phyloP scores from a whole-genome alignment of 2,113 vertebrate species.

The Cyphomyrus plagiostoma region DNA sequence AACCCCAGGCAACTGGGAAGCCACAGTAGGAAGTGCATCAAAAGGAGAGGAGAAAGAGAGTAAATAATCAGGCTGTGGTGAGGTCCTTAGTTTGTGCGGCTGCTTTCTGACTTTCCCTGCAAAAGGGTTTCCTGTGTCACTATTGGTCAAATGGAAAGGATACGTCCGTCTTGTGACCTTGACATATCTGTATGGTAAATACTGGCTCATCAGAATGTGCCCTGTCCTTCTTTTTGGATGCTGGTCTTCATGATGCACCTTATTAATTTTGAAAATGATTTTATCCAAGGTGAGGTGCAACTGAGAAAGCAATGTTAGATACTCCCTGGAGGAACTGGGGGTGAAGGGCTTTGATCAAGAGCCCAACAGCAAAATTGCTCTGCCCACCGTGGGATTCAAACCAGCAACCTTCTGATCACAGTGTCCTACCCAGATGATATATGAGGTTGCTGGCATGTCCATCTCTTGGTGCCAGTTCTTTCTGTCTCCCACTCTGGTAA shows the following conservation, averaged over 20 bases:
- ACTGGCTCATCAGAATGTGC: background rate
- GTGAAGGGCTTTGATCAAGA: background rate
- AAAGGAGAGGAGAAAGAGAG: background rate
- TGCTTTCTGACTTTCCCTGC: background rate
- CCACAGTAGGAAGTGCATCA: background rate
- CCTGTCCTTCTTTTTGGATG: background rate
- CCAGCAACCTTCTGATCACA: background rate
- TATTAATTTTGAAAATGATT: background rate
- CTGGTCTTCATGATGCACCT: background rate
- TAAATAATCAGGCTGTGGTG: background rate
- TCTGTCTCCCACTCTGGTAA: background rate
- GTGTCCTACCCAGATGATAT: background rate
- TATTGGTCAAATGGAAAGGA: background rate
- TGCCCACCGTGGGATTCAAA: background rate
- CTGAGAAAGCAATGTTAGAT: background rate
- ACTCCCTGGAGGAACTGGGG: background rate
- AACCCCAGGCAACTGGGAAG: constrained; percentile 10
- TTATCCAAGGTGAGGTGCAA: background rate
- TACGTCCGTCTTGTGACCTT: background rate
- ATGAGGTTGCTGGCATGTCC: background rate
- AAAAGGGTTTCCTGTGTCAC: background rate
- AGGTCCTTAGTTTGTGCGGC: background rate
- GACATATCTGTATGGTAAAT: background rate
- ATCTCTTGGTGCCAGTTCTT: background rate
- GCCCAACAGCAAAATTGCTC: background rate